Evolutionary conservation across 2,888 invertebrate species (phyloP).

Genomic region (Acrobasis suavella): DNA sequence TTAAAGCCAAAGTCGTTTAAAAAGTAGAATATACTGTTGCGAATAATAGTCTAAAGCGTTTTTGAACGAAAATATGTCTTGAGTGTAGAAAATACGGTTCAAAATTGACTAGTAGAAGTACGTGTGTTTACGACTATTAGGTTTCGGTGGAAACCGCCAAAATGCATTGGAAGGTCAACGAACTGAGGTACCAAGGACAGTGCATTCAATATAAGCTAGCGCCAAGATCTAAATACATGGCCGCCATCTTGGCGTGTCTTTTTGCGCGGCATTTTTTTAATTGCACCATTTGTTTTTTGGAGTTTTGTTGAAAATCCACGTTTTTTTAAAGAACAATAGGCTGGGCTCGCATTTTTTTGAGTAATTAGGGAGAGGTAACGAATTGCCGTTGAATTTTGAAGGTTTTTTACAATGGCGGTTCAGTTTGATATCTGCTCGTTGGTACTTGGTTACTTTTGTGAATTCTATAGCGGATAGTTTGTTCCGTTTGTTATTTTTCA

Average conservation of each 20-base stretch:
- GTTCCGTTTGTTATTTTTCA: too few relatives aligned
- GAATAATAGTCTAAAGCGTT: slow-evolving; percentile 1
- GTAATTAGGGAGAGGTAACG: slow-evolving; percentile 77
- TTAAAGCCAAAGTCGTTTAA: slow-evolving; percentile 45
- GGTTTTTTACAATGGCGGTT: background rate
- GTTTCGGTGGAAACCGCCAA: slow-evolving; percentile 66
- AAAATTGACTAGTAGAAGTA: slow-evolving; percentile 41
- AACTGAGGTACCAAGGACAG: slow-evolving; percentile 78
- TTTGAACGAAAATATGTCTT: slow-evolving; percentile 49
- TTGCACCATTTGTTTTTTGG: slow-evolving; percentile 61
- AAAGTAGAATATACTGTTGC: slow-evolving; percentile 37
- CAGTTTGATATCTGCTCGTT: background rate
- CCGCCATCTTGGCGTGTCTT: slow-evolving; percentile 77
- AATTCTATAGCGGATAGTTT: background rate
- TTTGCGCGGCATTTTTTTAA: slow-evolving; percentile 70
- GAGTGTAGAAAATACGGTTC: slow-evolving; percentile 43
- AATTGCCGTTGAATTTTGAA: slow-evolving; percentile 39
- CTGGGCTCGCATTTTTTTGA: slow-evolving; percentile 65
- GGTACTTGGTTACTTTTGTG: background rate
- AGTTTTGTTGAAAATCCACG: slow-evolving; percentile 47
- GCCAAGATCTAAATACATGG: slow-evolving; percentile 76
- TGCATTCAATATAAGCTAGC: slow-evolving; percentile 81
- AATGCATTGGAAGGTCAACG: slow-evolving; percentile 82
- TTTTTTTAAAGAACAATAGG: slow-evolving; percentile 67
- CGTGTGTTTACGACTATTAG: slow-evolving; percentile 55